These are phyloP conservation scores for Phengaris arion DNA, from an alignment of 2,888 invertebrate species.

Conservation along the genomic window DNA sequence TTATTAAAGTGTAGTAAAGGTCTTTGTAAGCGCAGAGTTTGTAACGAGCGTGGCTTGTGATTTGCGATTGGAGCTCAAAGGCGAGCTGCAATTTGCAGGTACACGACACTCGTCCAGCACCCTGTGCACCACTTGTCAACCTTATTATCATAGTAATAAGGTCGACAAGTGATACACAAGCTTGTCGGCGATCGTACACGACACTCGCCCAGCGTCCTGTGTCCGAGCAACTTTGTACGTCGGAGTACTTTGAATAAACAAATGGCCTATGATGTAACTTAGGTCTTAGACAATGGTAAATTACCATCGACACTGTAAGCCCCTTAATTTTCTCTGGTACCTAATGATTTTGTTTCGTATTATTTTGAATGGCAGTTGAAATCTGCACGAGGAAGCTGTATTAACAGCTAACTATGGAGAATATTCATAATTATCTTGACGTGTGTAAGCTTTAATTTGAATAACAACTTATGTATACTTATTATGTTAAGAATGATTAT, in stretches of 20 bases:
- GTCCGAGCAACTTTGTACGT: constrained; percentile 4
- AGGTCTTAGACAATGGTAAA: not conserved
- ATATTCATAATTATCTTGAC: no score
- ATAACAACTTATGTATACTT: no score
- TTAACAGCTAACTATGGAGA: no score
- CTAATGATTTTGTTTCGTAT: no score
- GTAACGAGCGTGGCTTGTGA: constrained; percentile 19
- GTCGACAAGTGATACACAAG: not conserved
- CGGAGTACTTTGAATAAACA: constrained; percentile 15
- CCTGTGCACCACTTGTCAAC: not conserved
- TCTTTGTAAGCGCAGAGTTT: constrained; percentile 20
- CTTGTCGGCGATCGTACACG: not conserved
- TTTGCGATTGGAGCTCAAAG: constrained; percentile 20
- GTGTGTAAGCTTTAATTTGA: no score
- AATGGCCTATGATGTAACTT: constrained; percentile 12
- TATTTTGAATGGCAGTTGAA: no score
- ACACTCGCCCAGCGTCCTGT: constrained; percentile 5
- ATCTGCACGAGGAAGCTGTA: no score
- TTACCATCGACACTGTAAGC: not conserved
- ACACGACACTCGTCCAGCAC: not conserved
- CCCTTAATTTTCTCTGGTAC: no score
- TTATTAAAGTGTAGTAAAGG: not conserved
- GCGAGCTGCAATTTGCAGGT: constrained; percentile 19
- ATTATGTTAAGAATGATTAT: no score
- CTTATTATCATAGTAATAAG: not conserved